Base-by-base conservation (phyloP, 2,113 vertebrate species). In the Spizaetus ornatus region DNA sequence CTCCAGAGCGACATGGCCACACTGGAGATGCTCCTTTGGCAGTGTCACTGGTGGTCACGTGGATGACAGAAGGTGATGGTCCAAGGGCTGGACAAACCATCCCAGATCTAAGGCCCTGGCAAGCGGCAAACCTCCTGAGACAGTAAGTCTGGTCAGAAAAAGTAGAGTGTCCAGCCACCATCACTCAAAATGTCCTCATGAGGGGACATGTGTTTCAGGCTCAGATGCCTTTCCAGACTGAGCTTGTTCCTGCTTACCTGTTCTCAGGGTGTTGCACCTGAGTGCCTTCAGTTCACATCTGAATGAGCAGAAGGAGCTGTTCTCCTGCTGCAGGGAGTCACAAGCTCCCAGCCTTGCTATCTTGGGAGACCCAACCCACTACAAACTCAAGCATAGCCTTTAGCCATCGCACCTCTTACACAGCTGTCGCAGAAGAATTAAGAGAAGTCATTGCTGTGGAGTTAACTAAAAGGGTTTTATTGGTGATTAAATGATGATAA, bases 1-100 rank as follows among this genome's bases (percentile, higher is more conserved):
- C 18, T 84, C 32, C 27, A 55, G 22, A 72, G 27, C 0, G 2
- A n/a, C 22, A 6, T 9, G 29, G 45, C 50, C 34, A 34, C 0
- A 0, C 3, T 3, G 16, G 21, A 88, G 48, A 34, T 2, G 1
- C 40, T 73, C n/a, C n/a, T 82, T 59, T 70, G 40, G 16, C 23
- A 82, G 23, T 43, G 63, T 45, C 32, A 53, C 22, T 52, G 20
- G 45, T 69, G 38, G 10, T 25, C 32, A 61, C 3, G 0, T 10
- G 29, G 59, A 18, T 34, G 32, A 42, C 18, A 38, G 45, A 16
- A 47, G 12, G 1, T 43, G 13, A 32, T 29, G 13, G 14, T 50
- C 32, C 29, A 22, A n/a, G 8, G 10, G 8, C 43, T 82, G 74
- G 59, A 55, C 18, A 34, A 82, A 94, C 31, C 43, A 65, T 20